phyloP scores from a whole-genome alignment of 1,140 invertebrate genomes.

The Gyrodactylus bullatarudis region DNA sequence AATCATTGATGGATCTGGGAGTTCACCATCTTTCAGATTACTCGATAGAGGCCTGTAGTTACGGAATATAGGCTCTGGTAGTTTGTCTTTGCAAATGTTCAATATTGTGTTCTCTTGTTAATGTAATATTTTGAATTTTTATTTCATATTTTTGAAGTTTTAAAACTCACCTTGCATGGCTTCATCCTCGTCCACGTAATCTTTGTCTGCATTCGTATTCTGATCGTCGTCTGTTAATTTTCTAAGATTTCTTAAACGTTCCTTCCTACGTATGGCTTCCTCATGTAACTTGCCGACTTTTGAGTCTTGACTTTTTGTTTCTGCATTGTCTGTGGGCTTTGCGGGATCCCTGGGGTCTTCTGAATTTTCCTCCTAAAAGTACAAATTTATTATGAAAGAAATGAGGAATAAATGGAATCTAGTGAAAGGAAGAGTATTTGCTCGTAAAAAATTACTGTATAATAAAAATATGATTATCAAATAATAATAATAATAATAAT shows the following conservation, averaged over 20 bases:
- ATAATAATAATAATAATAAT: not conserved
- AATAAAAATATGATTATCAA: too few species aligned
- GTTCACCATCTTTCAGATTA: not conserved
- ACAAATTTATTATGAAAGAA: too few species aligned
- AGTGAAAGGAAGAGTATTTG: too few species aligned
- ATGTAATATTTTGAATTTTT: not conserved
- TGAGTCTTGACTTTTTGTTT: not conserved
- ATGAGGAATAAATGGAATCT: too few species aligned
- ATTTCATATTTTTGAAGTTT: not conserved
- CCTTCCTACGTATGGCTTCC: not conserved
- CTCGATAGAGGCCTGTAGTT: not conserved
- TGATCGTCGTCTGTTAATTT: not conserved
- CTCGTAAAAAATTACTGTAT: too few species aligned
- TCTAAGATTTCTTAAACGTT: not conserved
- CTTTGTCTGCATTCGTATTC: too few species aligned
- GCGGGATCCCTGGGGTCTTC: too few species aligned
- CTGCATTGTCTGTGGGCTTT: not conserved
- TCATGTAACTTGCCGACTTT: not conserved
- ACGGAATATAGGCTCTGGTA: not conserved
- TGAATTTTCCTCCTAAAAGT: too few species aligned
- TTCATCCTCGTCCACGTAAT: too few species aligned
- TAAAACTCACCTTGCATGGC: too few species aligned
- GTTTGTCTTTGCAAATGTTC: not conserved
- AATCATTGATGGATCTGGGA: not conserved
- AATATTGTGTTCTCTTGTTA: conserved; percentile 1